phyloP scores from a whole-genome alignment of 2,888 invertebrate species.

The Nephrocerus scutellatus region DNA sequence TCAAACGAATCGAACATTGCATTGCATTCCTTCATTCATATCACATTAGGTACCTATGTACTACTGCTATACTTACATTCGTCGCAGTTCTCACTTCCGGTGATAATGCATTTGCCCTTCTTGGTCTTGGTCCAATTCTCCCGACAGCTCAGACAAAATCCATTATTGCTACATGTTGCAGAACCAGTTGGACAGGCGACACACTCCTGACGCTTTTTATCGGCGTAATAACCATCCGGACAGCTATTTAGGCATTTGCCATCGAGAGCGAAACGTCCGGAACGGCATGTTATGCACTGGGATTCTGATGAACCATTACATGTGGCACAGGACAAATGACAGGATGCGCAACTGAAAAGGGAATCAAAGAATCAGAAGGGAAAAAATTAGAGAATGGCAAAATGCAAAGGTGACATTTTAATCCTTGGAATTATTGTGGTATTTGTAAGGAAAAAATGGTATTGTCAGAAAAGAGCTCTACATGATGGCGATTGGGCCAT shows the following conservation, averaged over 20 bases:
- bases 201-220: slow-evolving; percentile 73
- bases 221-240: slow-evolving; percentile 67
- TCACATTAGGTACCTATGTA: no score
- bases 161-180: slow-evolving; percentile 62
- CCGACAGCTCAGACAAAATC: slow-evolving; percentile 67
- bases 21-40: slow-evolving; percentile 9
- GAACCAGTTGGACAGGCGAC: slow-evolving; percentile 71
- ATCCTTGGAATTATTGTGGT: no score
- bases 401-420: no score
- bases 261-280: slow-evolving; percentile 62
- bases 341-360: slow-evolving; percentile 60
- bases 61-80: slow-evolving; percentile 54
- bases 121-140: slow-evolving; percentile 68
- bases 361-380: no score
- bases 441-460: no score
- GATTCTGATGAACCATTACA: slow-evolving; percentile 70
- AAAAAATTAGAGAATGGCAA: slow-evolving; percentile 5
- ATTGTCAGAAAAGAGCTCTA: no score
- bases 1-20: slow-evolving; percentile 7
- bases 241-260: slow-evolving; percentile 68
- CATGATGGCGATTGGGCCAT: no score
- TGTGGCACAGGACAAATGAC: slow-evolving; percentile 72
- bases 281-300: slow-evolving; percentile 75
- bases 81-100: slow-evolving; percentile 63
- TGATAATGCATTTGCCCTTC: slow-evolving; percentile 66